These are phyloP conservation scores for Hypocryptadius cinnamomeus DNA, from an alignment of 2,113 vertebrate genomes.

Conservation along the genomic window DNA sequence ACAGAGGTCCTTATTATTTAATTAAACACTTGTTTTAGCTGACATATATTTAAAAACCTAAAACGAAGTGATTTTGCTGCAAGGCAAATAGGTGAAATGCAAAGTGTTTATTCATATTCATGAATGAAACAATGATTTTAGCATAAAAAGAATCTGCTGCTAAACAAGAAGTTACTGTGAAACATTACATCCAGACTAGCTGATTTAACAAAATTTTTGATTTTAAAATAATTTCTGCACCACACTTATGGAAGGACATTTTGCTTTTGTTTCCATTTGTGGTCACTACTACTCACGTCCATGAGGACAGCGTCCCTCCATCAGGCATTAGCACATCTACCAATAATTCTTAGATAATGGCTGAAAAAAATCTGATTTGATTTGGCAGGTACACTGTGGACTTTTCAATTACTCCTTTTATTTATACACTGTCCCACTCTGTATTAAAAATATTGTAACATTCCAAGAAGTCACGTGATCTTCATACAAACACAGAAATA, in stretches of 20 bases:
- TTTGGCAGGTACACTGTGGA: background rate
- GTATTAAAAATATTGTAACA: background rate
- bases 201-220: conserved; percentile 12
- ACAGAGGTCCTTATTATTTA: conserved; percentile 22
- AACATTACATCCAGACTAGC: background rate
- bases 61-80: conserved; percentile 11
- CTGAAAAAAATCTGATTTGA: background rate
- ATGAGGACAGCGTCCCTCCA: background rate
- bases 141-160: background rate
- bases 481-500: background rate
- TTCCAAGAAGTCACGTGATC: background rate
- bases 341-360: background rate
- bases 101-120: background rate
- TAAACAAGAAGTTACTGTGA: conserved; percentile 17
- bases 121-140: conserved; percentile 1
- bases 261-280: background rate
- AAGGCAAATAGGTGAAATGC: conserved; percentile 8
- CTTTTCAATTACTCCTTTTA: background rate
- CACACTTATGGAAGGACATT: background rate
- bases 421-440: background rate
- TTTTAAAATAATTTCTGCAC: background rate
- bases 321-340: background rate
- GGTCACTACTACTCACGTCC: background rate
- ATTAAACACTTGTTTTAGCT: conserved; percentile 4
- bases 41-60: background rate